Base-by-base conservation (phyloP, 1,140 invertebrate species). In the Anthonomus grandis region DNA sequence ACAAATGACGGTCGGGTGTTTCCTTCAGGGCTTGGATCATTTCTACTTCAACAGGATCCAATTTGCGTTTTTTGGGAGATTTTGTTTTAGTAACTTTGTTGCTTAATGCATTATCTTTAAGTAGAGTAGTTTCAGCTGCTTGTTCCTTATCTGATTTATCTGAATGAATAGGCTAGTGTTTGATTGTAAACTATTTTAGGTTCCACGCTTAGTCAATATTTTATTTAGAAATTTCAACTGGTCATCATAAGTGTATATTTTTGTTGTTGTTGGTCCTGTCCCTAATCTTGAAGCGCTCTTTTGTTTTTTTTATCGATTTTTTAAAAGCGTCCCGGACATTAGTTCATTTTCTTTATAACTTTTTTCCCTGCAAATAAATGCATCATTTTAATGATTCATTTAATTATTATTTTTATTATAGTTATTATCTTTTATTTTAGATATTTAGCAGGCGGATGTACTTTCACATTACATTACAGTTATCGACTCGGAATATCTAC, bases 401-500 rank as follows among this genome's bases (percentile, higher is more conserved):
- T n/a, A n/a, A n/a, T n/a, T n/a, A n/a, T n/a, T n/a, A n/a, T n/a
- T n/a, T n/a, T n/a, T n/a, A n/a, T n/a, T n/a, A n/a, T n/a, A n/a
- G n/a, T n/a, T n/a, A n/a, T n/a, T n/a, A n/a, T n/a, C n/a, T n/a
- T n/a, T n/a, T n/a, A n/a, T n/a, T n/a, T n/a, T n/a, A n/a, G 37
- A 38, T 38, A 4, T 38, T 38, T 38, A 8, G 6, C 6, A 38
- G 13, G 5, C 13, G 6, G 37, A 38, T 13, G 37, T 8, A 38
- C 27, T 31, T 38, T 38, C 17, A 13, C 6, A 5, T 15, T 38
- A 38, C 5, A 38, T 13, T 38, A 8, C 37, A 8, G 13, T 15
- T 38, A 38, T 13, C 6, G 13, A 38, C 37, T 38, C 17, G 37
- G 37, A 38, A 38, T 38, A 6, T 38, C 37, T 38, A 38, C 37